Conservation (phyloP, 2,797 vertebrate species). For the Paguma larvata region DNA sequence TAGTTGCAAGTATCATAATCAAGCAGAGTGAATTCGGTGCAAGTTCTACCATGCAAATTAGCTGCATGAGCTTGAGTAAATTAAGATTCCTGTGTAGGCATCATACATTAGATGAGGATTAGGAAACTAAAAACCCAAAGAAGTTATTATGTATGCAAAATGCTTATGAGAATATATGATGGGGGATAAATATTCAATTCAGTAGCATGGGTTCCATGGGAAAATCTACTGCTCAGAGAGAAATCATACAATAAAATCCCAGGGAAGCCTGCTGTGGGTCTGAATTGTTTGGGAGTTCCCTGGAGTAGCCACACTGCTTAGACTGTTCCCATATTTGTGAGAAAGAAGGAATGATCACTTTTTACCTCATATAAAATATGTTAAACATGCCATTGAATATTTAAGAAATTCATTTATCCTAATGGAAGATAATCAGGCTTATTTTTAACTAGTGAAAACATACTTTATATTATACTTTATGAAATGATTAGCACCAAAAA, state of each 20-base stretch:
- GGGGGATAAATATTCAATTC: conserved; percentile 23
- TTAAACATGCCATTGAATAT: neutral
- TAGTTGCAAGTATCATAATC: neutral
- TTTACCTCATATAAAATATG: neutral
- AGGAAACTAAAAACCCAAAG: neutral
- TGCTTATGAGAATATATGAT: neutral
- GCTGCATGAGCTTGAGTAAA: neutral
- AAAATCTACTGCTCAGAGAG: conserved; percentile 45
- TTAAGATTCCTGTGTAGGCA: neutral
- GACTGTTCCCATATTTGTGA: neutral
- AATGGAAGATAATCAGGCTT: neutral
- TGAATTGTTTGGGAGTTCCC: neutral
- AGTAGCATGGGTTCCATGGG: neutral
- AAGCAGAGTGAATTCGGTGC: neutral
- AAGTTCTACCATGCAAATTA: neutral
- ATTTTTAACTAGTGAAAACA: conserved; percentile 25
- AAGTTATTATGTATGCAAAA: neutral
- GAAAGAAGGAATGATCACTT: neutral
- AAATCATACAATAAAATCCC: neutral
- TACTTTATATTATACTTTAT: neutral
- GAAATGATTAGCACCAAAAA: conserved; percentile 20
- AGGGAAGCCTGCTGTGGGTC: neutral
- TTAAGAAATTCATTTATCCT: conserved; percentile 2
- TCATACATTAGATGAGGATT: neutral
- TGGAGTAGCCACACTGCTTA: neutral